Base-by-base conservation (phyloP, 2,113 vertebrate species). In the Hydropotes inermis region DNA sequence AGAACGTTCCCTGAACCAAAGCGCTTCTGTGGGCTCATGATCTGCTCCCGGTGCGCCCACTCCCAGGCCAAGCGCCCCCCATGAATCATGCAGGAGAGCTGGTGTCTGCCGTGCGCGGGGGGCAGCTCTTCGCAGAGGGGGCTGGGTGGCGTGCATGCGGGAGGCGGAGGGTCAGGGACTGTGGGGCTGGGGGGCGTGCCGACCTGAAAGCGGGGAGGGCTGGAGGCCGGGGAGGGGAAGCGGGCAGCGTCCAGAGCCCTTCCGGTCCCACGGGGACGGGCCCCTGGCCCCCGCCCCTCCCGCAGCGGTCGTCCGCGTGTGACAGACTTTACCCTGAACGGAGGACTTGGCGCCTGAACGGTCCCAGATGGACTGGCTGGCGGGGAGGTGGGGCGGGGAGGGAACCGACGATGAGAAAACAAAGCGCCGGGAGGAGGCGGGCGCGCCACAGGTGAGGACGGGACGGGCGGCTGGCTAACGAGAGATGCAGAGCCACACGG, bases 1-100 rank as follows among this genome's bases (percentile, higher is more conserved):
- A 89, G 97, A 47, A 58, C 12, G 57, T 54, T 95, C 87, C 91
- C 45, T 3, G 57, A 90, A 88, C 87, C 94, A 87, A 97, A 83
- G 95, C 74, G 92, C 96, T 98, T 97, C 97, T 61, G n/a, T 52
- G 96, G 90, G 98, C 92, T 92, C 74, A 2, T 17, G 76, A 39
- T 91, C 91, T 92, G n/a, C 28, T 50, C 95, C 70, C 94, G 83
- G 0, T 33, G 28, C 23, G 9, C 94, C 87, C 70, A 54, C 97
- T 98, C 87, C 87, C 83, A 93, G 97, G 93, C 91, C 97, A n/a
- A 64, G 79, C 6, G 52, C 13, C 21, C 89, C 58, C 95, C n/a
- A 33, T 74, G 97, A 97, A 92, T 97, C 91, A 96, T 93, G 8
- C 57, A 47, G 83, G 81, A 82, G 78, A 47, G 92, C 27, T 86